Evolutionary conservation across 1,140 invertebrate species (phyloP), one percentile per base, ranked within the genome.

Genomic region (Sycophaga agraensis): DNA sequence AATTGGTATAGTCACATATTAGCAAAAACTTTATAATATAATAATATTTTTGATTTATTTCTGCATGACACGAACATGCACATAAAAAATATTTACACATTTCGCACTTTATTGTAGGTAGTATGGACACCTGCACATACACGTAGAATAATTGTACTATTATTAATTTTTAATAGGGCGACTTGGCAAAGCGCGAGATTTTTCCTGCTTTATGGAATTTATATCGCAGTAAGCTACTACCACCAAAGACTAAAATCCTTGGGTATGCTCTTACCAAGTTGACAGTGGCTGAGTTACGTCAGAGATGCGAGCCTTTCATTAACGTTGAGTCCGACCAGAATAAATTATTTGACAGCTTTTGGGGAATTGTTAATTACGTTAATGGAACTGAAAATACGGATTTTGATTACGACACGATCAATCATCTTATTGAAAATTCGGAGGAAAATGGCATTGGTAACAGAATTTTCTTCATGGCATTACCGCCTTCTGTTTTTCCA

Each of bases 181-280:
- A 99, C 82, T 84, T 99, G 68, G 96, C 97, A 0, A 95, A 91
- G 73, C 99, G 99, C 79, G 99, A 99, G 80, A 99, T 99, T 69
- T 99, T 98, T 77, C 97, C 97, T 12, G 98, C 97, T 9, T 82
- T 99, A 58, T 99, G 97, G 97, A 93, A 90, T 86, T 82, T 99
- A 1, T 98, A 87, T 73, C 84, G 92, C 46, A 94, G 98, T 79
- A 90, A 91, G 66, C 83, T 98, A 14, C 73, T 99, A 17, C 97
- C 97, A 0, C 86, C 86, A 53, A 89, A 91, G n/a, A 98, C 94
- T 0, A 85, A 84, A 45, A 94, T 99, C 79, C 86, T 96, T 73
- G 97, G 97, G 21, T 99, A 98, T 82, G 93, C 97, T 2, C 84
- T 97, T 28, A 89, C 91, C 22, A 89, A 92, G 63, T 81, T 97